Conservation (phyloP, 2,113 vertebrate species). For the Platysteira castanea region DNA sequence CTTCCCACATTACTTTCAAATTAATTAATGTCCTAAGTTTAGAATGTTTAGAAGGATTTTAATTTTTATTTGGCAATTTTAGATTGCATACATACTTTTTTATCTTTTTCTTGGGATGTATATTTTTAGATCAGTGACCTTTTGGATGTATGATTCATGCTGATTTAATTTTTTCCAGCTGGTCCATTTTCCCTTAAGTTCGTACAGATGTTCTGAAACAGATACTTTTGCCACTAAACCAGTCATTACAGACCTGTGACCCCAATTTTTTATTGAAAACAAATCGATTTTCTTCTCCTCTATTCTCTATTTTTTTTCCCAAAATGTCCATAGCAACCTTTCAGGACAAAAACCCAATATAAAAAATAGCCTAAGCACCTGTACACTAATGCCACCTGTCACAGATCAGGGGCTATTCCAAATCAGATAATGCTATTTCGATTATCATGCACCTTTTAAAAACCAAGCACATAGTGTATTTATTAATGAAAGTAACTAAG, state of each 20-base stretch:
- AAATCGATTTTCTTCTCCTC: neutral
- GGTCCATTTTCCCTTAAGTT: conserved; percentile 53
- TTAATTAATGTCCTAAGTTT: conserved; percentile 60
- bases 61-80: conserved; percentile 39
- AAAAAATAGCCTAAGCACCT: neutral
- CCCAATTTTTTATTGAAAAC: conserved; percentile 17
- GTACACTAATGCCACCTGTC: neutral
- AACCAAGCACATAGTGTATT: neutral
- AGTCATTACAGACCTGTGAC: conserved; percentile 56
- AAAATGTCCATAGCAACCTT: neutral
- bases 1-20: conserved; percentile 41
- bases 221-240: conserved; percentile 40
- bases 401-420: neutral
- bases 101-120: conserved; percentile 40
- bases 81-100: conserved; percentile 31
- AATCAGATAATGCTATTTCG: neutral
- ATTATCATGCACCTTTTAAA: neutral
- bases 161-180: conserved; percentile 67
- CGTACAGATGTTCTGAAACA: conserved; percentile 52
- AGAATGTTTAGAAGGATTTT: conserved; percentile 42
- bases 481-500: neutral
- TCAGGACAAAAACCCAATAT: neutral
- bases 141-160: conserved; percentile 68
- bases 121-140: conserved; percentile 75
- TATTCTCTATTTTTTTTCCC: neutral